Evolutionary conservation across 1,140 invertebrate species (phyloP), one percentile per base, ranked within the genome.

Genomic region (Sitodiplosis mosellana): DNA sequence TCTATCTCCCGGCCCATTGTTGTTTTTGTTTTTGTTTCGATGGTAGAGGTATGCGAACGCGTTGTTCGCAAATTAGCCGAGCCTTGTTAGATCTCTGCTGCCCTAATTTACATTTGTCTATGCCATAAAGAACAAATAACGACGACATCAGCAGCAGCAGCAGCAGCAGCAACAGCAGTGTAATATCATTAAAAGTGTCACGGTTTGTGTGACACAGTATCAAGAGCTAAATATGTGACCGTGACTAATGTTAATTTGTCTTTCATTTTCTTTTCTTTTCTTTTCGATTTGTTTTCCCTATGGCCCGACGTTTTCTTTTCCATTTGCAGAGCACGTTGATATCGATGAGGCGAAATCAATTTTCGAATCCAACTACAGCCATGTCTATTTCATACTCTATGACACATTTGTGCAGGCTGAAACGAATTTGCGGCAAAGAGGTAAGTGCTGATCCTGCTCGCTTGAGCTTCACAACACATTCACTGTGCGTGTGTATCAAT

Each of bases 361-460:
- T 58, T 94, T 95, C 65, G 88, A 94, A 67, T 77, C 77, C 33
- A 90, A 95, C 67, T 94, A 91, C 62, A 92, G 87, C 59, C 86
- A 91, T 73, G 83, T 96, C 22, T 96, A 93, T 65, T 90, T 86
- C 61, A 87, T 95, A 55, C 77, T 97, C 43, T 92, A 94, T 67
- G 91, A 97, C 64, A 87, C 85, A 60, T 95, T 96, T 65, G 81
- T 91, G 36, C 76, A 78, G 59, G 83, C 87, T 36, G 91, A 97
- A 71, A 75, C 77, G 42, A 91, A 91, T 68, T 68, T 94, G 19
- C 80, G 84, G 52, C 87, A 92, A 69, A 78, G 84, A 79, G 89
- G 92, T 94, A 74, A 45, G 27, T n/a, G n/a, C n/a, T n/a, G n/a
- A n/a, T n/a, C n/a, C n/a, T n/a, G n/a, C n/a, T n/a, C n/a, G n/a